These are phyloP conservation scores for Eumaeus atala DNA, from an alignment of 1,140 invertebrate species.

Conservation along the genomic window DNA sequence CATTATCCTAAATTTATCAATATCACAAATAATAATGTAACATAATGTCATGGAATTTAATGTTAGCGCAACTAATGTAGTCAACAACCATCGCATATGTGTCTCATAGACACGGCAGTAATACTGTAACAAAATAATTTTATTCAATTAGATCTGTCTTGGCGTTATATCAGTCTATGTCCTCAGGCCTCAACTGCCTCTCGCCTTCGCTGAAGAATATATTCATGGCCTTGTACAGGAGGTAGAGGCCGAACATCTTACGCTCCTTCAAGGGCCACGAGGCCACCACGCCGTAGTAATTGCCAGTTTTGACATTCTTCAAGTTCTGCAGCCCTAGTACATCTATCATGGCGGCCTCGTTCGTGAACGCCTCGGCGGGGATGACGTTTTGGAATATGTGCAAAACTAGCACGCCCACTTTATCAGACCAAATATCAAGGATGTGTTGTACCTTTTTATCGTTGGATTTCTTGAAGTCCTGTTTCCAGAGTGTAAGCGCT, in stretches of 20 bases:
- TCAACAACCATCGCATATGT: too few species aligned
- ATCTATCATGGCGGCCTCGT: constrained; percentile 95
- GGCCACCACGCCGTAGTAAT: constrained; percentile 87
- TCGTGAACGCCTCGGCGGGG: constrained; percentile 92
- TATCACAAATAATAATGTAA: too few species aligned
- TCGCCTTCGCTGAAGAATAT: constrained; percentile 93
- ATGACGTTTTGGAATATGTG: constrained; percentile 94
- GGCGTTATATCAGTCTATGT: constrained; percentile 73
- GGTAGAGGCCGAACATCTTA: constrained; percentile 83
- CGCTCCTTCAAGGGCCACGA: constrained; percentile 83
- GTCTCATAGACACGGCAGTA: background rate
- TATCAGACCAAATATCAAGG: constrained; percentile 89
- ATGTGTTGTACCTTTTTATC: constrained; percentile 86
- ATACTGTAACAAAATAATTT: background rate
- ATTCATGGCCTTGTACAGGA: constrained; percentile 89
- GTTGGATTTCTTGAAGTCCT: constrained; percentile 51
- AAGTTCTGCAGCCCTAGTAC: constrained; percentile 85
- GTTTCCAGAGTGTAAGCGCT: constrained; percentile 79
- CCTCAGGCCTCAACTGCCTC: constrained; percentile 81
- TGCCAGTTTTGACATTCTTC: constrained; percentile 87
- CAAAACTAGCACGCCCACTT: constrained; percentile 90
- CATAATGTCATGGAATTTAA: too few species aligned
- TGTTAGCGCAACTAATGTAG: too few species aligned
- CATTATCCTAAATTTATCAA: too few species aligned
- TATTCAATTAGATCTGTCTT: background rate